Base-by-base conservation (phyloP, 2,113 vertebrate species). In the Leucosticte australis region DNA sequence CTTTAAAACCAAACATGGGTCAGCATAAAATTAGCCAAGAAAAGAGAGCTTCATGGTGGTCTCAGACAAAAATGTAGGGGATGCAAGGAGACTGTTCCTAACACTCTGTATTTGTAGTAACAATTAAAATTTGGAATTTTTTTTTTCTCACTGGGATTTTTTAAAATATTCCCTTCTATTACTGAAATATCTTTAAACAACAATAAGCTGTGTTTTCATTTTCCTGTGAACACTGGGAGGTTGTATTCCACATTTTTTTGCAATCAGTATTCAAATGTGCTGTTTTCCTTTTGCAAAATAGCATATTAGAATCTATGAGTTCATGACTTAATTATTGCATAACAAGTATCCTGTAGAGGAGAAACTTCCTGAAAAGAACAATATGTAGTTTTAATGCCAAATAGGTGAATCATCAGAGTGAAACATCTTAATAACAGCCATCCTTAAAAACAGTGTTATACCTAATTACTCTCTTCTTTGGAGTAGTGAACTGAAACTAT, bases 291-390 rank as follows among this genome's bases (percentile, higher is more conserved):
- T 41, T 44, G 33, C 23, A 50, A 42, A 41, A 8, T 20, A 11
- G 24, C 74, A 5, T 67, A 53, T 84, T 74, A 55, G 53, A 91
- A 92, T 74, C 27, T 20, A 4, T 63, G 55, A 44, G 50, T 87
- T 79, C 27, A 14, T 63, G 30, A 65, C 52, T 44, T 91, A 35
- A 27, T 65, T 79, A 14, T 27, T 86, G 17, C 31, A n/a, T 91
- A 78, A n/a, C 83, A 65, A 69, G 31, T 53, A 63, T 86, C 87
- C 89, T 74, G 87, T 57, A 37, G 64, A 64, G 52, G 20, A 85
- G 49, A 68, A 88, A 53, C 19, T 96, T 97, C 95, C 96, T 94
- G 87, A 37, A 65, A 90, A 95, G 95, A 96, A 97, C 95, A 97
- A 95, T 97, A 26, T 39, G 59, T 62, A 28, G 67, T 62, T 86